Percentiles rank a stretch among this genome's conserved stretches.
phyloP scores from a whole-genome alignment of 2,888 invertebrate species.

The Nemurella pictetii region DNA sequence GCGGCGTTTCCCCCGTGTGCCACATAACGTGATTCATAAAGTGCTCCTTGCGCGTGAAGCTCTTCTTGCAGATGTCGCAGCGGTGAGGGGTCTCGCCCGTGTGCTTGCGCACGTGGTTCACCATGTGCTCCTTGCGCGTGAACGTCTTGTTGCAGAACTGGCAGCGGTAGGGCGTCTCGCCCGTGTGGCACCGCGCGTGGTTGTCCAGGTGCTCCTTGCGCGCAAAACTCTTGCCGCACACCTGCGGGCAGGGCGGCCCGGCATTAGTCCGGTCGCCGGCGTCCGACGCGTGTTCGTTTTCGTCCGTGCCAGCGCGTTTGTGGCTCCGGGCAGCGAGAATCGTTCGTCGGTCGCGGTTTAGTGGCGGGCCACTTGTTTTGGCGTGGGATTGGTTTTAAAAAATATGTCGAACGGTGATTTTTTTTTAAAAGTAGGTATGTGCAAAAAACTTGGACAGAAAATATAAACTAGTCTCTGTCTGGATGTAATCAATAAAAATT shows the following conservation, averaged over 20 bases:
- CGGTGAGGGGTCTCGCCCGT: constrained; percentile 77
- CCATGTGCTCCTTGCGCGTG: constrained; percentile 78
- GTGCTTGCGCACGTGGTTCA: constrained; percentile 74
- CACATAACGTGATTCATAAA: constrained; percentile 82
- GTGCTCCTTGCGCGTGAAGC: constrained; percentile 75
- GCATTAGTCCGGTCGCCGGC: too few relatives aligned
- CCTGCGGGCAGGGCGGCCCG: constrained; percentile 46
- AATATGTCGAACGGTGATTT: too few relatives aligned
- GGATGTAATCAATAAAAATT: too few relatives aligned
- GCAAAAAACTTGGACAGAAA: too few relatives aligned
- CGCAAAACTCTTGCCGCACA: constrained; percentile 84
- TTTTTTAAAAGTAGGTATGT: too few relatives aligned
- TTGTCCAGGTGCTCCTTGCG: constrained; percentile 86
- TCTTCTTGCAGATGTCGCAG: constrained; percentile 78
- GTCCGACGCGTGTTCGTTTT: too few relatives aligned
- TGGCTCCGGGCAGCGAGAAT: too few relatives aligned
- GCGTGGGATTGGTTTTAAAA: too few relatives aligned
- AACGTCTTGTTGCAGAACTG: constrained; percentile 77
- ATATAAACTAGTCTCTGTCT: too few relatives aligned
- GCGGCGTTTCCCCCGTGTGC: constrained; percentile 60
- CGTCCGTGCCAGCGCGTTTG: too few relatives aligned
- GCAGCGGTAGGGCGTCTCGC: constrained; percentile 80
- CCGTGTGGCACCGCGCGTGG: constrained; percentile 80
- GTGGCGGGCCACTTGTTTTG: too few relatives aligned
- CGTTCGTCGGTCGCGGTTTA: too few relatives aligned